Evolutionary conservation across 1,140 invertebrate genomes (phyloP).

Genomic region (Lepeophtheirus salmonis): DNA sequence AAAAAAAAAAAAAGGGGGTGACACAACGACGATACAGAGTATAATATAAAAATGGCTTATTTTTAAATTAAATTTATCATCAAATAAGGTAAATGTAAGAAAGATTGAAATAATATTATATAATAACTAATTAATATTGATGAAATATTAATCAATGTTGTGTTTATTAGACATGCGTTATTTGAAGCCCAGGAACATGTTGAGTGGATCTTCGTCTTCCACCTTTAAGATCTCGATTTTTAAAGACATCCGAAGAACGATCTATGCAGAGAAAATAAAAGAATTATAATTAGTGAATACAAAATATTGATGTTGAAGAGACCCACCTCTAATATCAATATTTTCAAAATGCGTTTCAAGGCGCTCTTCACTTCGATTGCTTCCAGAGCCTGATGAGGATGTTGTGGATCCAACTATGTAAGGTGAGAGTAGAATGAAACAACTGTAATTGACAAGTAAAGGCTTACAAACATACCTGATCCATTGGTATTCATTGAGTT

Average conservation of each 20-base stretch:
- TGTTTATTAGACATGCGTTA: not conserved
- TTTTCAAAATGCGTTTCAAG: not conserved
- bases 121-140: too few species aligned
- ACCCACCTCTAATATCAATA: not conserved
- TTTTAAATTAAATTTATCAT: too few species aligned
- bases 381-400: not conserved
- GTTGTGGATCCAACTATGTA: not conserved
- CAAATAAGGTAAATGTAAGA: too few species aligned
- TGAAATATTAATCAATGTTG: too few species aligned
- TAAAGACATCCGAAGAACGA: not conserved
- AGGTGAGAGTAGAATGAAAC: not conserved
- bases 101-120: too few species aligned
- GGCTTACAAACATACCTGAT: not conserved
- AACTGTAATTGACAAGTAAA: too few species aligned
- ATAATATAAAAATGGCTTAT: too few species aligned
- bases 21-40: too few species aligned
- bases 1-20: too few species aligned
- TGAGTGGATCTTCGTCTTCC: not conserved
- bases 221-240: not conserved
- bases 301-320: not conserved
- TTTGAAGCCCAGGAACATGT: not conserved
- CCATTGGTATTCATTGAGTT: conserved; percentile 7
- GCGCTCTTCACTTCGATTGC: not conserved
- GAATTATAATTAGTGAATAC: not conserved
- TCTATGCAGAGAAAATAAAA: not conserved